phyloP scores from a whole-genome alignment of 2,113 vertebrate species.

The Rhinolophus sinicus region DNA sequence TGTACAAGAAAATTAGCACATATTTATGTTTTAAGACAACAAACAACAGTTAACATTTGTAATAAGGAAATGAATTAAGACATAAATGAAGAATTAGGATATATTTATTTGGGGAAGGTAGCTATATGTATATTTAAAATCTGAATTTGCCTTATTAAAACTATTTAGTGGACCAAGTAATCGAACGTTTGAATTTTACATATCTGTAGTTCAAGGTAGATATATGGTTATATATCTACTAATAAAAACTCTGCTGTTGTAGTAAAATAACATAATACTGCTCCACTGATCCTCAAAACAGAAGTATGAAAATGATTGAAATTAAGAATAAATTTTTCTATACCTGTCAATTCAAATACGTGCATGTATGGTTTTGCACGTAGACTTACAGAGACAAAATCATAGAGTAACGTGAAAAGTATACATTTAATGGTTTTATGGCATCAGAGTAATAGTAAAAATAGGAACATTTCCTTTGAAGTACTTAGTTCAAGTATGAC shows the following conservation, averaged over 20 bases:
- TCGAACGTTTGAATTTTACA: constrained; percentile 7
- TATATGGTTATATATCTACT: not conserved
- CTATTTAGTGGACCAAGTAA: not conserved
- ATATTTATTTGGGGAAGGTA: not conserved
- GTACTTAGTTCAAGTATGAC: not conserved
- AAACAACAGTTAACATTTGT: not conserved
- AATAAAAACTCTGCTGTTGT: not conserved
- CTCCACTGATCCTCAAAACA: not conserved
- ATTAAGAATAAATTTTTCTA: not conserved
- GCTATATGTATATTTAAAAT: not conserved
- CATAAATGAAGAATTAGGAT: not conserved
- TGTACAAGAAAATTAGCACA: not conserved
- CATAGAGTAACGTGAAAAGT: not conserved
- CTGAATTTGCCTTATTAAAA: not conserved
- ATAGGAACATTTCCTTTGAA: not conserved
- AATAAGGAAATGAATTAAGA: not conserved
- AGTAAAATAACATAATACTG: not conserved
- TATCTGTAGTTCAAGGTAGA: not conserved
- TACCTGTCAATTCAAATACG: not conserved
- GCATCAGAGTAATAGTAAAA: not conserved
- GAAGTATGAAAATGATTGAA: not conserved
- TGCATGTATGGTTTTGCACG: not conserved
- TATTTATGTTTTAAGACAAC: not conserved
- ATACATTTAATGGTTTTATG: not conserved
- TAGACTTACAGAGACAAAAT: not conserved